Conservation (phyloP, 2,113 vertebrate genomes). For the Lasiurus cinereus region DNA sequence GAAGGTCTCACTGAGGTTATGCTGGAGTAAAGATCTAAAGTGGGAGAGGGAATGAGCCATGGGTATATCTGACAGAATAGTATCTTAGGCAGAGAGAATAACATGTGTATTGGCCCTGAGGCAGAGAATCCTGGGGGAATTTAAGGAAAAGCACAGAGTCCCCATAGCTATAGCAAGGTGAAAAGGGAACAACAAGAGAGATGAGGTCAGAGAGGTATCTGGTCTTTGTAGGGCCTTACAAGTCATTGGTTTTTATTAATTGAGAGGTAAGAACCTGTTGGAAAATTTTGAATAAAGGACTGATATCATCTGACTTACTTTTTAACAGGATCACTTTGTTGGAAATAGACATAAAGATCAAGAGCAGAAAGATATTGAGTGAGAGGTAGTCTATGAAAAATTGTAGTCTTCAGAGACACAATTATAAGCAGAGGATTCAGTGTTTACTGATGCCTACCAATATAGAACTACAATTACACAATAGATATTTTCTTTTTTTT, state of each 20-base stretch:
- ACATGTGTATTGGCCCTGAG: not conserved
- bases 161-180: not conserved
- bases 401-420: not conserved
- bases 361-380: not conserved
- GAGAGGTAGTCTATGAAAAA: conserved; percentile 21
- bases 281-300: not conserved
- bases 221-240: not conserved
- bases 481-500: conserved; percentile 40
- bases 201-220: not conserved
- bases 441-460: conserved; percentile 45
- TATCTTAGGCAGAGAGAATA: conserved; percentile 21
- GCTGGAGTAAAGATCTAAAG: not conserved
- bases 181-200: not conserved
- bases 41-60: not conserved
- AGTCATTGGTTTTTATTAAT: not conserved
- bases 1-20: not conserved
- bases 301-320: not conserved
- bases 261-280: not conserved
- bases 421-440: not conserved
- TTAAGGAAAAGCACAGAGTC: not conserved
- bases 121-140: conserved; percentile 7
- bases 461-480: conserved; percentile 3
- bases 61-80: not conserved
- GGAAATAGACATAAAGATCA: conserved; percentile 38
- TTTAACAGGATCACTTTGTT: conserved; percentile 31